These are phyloP conservation scores for Aphelenchoides avenae DNA, from an alignment of 1,140 invertebrate species.

Conservation along the genomic window DNA sequence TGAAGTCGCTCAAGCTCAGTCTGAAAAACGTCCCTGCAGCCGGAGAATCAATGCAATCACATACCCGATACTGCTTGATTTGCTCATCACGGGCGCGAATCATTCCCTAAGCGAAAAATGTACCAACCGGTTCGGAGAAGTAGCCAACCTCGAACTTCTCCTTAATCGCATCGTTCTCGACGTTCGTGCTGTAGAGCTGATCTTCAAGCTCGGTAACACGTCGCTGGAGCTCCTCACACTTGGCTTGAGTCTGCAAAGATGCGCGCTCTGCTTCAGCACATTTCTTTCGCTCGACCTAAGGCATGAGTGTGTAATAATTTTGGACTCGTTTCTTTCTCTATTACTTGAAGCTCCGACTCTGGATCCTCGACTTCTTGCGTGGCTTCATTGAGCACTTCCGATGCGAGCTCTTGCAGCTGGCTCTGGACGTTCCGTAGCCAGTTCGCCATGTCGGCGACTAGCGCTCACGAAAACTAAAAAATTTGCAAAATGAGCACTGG, in stretches of 20 bases:
- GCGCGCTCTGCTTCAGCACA: constrained; percentile 19
- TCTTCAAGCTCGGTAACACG: constrained; percentile 25
- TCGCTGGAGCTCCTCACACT: constrained; percentile 25
- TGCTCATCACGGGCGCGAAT: constrained; percentile 21
- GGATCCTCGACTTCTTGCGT: constrained; percentile 37
- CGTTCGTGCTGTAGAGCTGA: constrained; percentile 20
- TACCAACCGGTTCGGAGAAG: too few relatives aligned
- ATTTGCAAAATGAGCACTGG: too few relatives aligned
- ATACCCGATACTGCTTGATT: constrained; percentile 14
- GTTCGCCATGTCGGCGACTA: too few relatives aligned
- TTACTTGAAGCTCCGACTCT: constrained; percentile 30
- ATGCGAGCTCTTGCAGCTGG: constrained; percentile 23
- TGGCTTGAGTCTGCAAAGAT: constrained; percentile 16
- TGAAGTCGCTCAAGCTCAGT: too few relatives aligned
- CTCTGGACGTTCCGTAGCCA: constrained; percentile 33
- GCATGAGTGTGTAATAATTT: constrained; percentile 9
- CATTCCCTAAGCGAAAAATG: too few relatives aligned
- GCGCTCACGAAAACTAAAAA: too few relatives aligned
- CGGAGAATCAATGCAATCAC: too few relatives aligned
- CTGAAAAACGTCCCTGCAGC: too few relatives aligned
- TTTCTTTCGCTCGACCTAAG: constrained; percentile 36
- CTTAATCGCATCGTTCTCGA: constrained; percentile 27
- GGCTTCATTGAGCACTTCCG: constrained; percentile 31
- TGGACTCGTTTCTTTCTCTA: not conserved
- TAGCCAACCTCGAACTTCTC: constrained; percentile 30